Evolutionary conservation across 2,113 vertebrate species (phyloP).

Genomic region (Otocyon megalotis): DNA sequence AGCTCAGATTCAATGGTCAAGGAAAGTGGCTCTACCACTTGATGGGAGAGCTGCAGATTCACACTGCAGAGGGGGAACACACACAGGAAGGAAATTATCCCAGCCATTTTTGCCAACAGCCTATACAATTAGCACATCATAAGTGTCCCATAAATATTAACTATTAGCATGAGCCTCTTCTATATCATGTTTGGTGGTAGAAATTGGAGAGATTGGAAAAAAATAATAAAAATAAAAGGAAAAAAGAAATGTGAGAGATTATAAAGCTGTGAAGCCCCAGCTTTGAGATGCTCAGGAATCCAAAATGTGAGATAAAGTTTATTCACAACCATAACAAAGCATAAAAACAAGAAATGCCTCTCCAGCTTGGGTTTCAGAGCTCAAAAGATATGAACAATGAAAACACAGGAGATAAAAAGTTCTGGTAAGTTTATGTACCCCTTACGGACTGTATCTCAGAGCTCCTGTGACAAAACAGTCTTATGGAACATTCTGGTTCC

Average conservation of each 20-base stretch:
- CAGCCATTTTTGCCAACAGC: not conserved
- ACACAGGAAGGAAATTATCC: not conserved
- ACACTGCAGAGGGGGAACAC: not conserved
- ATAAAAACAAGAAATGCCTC: not conserved
- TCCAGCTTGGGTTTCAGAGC: not conserved
- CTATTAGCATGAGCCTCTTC: not conserved
- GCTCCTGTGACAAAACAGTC: not conserved
- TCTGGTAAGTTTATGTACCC: not conserved
- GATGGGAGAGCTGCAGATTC: not conserved
- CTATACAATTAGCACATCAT: not conserved
- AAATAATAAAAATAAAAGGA: too few relatives aligned
- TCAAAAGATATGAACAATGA: not conserved
- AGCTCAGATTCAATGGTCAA: not conserved
- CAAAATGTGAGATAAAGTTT: not conserved
- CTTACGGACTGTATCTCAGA: not conserved
- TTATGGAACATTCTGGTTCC: not conserved
- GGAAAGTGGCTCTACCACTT: not conserved
- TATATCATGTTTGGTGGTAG: not conserved
- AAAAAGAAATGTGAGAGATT: not conserved
- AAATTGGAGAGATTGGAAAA: not conserved
- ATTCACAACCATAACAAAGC: not conserved
- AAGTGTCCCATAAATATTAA: not conserved
- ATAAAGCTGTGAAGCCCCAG: not conserved
- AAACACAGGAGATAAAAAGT: not conserved
- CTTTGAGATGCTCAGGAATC: not conserved